Evolutionary conservation across 1,140 invertebrate species (phyloP), one percentile per base, ranked within the genome.

Genomic region (Augochlora pura): DNA sequence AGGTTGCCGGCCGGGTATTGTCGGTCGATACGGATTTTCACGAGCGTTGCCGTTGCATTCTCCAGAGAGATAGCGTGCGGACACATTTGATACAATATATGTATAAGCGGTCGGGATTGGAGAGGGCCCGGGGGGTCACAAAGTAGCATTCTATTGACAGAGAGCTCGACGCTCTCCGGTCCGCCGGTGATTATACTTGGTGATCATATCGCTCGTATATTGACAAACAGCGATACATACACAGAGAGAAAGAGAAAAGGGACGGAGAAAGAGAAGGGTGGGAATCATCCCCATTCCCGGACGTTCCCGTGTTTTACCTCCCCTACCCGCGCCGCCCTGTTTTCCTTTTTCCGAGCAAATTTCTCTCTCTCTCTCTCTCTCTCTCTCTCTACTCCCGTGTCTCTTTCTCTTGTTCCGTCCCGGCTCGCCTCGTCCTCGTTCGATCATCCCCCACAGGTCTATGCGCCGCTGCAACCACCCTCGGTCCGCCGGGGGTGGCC

Each of bases 181-280:
- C 71, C 75, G 81, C 64, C 81, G 80, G 88, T 91, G 91, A 92
- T 91, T 91, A 91, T 91, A 91, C 90, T 88, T 89, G 87, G 87
- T 89, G 90, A 91, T 92, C 87, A 90, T 91, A 91, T 91, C 89
- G 88, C 84, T 90, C 85, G 87, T 84, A 89, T 90, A 91, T 92
- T 91, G 91, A 91, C 90, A 92, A 92, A 91, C 87, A 88, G 86
- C 78, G 86, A 81, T 67, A 79, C 82, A 86, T 66, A 87, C 71
- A 87, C 87, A 85, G 68, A 62, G 59, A 76, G 27, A 66, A 60
- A 80, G 72, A 69, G 83, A 52, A 57, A 63, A 5, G 42, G 59
- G 65, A 62, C 18, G 62, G 8, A 65, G 38, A 62, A 59, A 42
- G 57, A n/a, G 72, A 57, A 38, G 64, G 42, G 14, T 54, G 27